These are phyloP conservation scores for Pristionchus maxplancki DNA, from an alignment of 2,888 invertebrate genomes.

Conservation along the genomic window DNA sequence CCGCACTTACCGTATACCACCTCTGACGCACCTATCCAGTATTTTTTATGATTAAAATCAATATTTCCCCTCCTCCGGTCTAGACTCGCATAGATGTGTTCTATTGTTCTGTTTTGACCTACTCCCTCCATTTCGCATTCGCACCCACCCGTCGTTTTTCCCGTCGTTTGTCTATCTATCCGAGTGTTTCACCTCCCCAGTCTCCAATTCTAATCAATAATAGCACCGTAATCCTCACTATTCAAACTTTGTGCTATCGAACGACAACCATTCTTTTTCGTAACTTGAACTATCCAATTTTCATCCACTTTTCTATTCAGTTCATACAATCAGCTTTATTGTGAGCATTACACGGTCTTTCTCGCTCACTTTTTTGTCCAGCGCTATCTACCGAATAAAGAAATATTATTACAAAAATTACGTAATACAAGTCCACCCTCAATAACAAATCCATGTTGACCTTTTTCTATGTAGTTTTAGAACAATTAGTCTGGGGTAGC, in stretches of 20 bases:
- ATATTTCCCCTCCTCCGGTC: neutral
- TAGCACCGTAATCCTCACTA: neutral
- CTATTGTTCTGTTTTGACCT: neutral
- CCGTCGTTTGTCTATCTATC: conserved; percentile 6
- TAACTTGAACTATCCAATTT: too few species aligned
- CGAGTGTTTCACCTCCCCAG: conserved; percentile 2
- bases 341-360: conserved; percentile 9
- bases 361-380: neutral
- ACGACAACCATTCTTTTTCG: too few species aligned
- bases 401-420: too few species aligned
- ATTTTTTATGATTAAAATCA: neutral
- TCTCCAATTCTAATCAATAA: neutral
- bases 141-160: too few species aligned
- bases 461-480: neutral
- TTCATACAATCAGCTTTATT: neutral
- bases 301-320: neutral
- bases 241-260: neutral
- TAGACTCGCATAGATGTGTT: conserved; percentile 7
- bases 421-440: too few species aligned
- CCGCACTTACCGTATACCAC: neutral
- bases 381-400: neutral
- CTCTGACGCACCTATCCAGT: neutral
- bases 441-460: neutral
- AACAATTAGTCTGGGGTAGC: neutral
- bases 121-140: neutral